Conservation (phyloP, 2,113 vertebrate species). For the Percopsis transmontana region DNA sequence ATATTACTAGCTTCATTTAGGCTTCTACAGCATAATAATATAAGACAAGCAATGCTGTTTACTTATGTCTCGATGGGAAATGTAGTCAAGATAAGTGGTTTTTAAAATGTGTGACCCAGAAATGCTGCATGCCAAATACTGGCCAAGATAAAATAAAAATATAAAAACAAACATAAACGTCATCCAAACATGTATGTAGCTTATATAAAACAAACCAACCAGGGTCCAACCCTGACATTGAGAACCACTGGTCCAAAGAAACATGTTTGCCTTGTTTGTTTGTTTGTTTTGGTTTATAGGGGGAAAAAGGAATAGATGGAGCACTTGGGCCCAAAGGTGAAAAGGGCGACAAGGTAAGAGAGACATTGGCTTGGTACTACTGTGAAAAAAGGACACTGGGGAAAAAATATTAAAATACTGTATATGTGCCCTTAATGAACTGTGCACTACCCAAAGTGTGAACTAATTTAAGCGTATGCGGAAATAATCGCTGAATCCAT, state of each 20-base stretch:
- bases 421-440: background rate
- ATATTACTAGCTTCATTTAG: too few species aligned
- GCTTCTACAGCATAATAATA: too few species aligned
- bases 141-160: too few species aligned
- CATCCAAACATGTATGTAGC: too few species aligned
- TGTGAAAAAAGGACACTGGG: background rate
- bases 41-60: too few species aligned
- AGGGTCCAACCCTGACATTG: background rate
- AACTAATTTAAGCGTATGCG: background rate
- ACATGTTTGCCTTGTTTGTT: background rate
- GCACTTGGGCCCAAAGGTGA: conserved; percentile 73
- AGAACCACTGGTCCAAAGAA: background rate
- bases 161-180: too few species aligned
- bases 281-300: conserved; percentile 55
- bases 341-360: conserved; percentile 78
- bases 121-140: too few species aligned
- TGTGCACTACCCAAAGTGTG: too few species aligned
- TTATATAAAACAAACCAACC: too few species aligned
- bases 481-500: background rate
- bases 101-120: too few species aligned
- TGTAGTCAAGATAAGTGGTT: too few species aligned
- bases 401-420: background rate
- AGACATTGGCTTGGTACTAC: background rate
- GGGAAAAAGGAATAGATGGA: conserved; percentile 75
- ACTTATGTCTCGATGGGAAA: too few species aligned